Evolutionary conservation across 2,797 vertebrate species (phyloP).

Genomic region (Lepilemur septentrionalis): DNA sequence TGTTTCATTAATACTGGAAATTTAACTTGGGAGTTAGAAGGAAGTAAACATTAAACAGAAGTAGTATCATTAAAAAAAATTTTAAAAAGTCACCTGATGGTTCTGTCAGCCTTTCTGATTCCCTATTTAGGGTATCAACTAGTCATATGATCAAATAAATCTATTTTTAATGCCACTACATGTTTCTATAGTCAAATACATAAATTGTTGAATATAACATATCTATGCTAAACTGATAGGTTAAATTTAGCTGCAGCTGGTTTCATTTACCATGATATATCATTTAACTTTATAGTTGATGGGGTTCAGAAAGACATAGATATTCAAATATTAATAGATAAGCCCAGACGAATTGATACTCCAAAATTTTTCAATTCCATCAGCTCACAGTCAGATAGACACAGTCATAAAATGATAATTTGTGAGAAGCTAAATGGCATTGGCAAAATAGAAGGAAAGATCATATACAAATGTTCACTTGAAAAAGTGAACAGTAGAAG

Average conservation of each 20-base stretch:
- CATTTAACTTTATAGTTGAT: background rate
- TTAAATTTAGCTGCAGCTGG: background rate
- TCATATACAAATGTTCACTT: background rate
- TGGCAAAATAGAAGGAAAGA: conserved; percentile 19
- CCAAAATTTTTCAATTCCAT: background rate
- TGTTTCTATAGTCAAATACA: background rate
- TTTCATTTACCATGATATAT: background rate
- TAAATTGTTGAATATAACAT: background rate
- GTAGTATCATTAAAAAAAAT: background rate
- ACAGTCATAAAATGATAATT: background rate
- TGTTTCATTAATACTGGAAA: background rate
- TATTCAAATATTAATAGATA: background rate
- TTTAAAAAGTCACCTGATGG: background rate
- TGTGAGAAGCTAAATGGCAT: background rate
- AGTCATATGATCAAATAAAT: background rate
- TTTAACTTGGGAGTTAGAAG: background rate
- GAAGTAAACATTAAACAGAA: background rate
- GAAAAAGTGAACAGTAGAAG: conserved; percentile 19
- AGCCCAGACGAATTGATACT: background rate
- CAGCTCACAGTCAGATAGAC: background rate
- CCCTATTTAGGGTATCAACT: background rate
- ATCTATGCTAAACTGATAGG: background rate
- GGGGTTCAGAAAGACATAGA: background rate
- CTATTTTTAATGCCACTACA: background rate
- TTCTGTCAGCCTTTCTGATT: background rate